Evolutionary conservation across 1,140 invertebrate species (phyloP).

Genomic region (Drosophila mauritiana): DNA sequence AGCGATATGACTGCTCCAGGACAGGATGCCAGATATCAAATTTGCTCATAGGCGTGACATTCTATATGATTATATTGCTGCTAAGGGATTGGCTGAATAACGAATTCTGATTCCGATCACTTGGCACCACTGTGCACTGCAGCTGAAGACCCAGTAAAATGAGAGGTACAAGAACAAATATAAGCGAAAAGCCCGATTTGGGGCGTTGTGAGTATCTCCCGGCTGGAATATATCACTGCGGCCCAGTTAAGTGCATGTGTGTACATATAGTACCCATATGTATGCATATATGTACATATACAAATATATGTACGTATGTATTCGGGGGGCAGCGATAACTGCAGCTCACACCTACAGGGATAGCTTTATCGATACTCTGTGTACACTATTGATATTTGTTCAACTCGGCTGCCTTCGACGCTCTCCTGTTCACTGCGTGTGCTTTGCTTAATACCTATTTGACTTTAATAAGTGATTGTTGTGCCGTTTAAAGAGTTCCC

Average conservation of each 20-base stretch:
- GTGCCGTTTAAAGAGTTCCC: constrained; percentile 75
- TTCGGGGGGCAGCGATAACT: constrained; percentile 23
- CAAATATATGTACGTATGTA: not conserved
- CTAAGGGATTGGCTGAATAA: no score
- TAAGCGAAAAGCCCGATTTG: constrained; percentile 67
- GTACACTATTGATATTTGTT: constrained; percentile 77
- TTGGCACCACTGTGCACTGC: constrained; percentile 43
- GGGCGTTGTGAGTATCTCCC: constrained; percentile 54
- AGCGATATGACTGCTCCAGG: no score
- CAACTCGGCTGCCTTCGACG: constrained; percentile 46
- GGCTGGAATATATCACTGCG: constrained; percentile 31
- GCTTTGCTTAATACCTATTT: constrained; percentile 84
- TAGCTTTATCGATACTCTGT: constrained; percentile 48
- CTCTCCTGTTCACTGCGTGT: constrained; percentile 22
- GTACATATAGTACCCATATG: constrained; percentile 2
- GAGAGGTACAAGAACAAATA: constrained; percentile 57
- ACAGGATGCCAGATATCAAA: no score
- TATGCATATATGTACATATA: not conserved
- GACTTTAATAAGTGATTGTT: constrained; percentile 84
- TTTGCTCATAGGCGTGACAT: no score
- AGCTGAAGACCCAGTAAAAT: constrained; percentile 16
- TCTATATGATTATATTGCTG: no score
- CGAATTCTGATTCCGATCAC: not conserved
- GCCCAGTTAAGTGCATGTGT: constrained; percentile 5
- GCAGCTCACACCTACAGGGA: constrained; percentile 21